phyloP scores from a whole-genome alignment of 2,113 vertebrate species.

The Excalfactoria chinensis region DNA sequence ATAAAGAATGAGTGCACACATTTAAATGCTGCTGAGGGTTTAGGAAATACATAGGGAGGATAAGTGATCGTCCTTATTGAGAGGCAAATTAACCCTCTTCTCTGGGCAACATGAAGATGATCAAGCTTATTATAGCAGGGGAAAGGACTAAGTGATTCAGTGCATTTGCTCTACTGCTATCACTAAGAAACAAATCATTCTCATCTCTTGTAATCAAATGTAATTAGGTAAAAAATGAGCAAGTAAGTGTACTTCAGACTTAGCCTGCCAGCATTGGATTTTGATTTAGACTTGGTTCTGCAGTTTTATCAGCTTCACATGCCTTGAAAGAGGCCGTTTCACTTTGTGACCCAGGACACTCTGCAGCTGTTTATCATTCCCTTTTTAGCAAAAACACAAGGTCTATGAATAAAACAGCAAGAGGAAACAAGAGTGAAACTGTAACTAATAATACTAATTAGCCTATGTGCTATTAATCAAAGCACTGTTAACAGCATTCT shows the following conservation, averaged over 20 bases:
- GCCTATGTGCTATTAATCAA: conserved; percentile 1
- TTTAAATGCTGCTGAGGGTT: background rate
- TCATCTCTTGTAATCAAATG: background rate
- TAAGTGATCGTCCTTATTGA: background rate
- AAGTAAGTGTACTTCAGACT: background rate
- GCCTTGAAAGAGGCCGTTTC: conserved; percentile 8
- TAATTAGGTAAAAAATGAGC: conserved; percentile 8
- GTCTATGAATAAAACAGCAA: background rate
- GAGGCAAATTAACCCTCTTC: background rate
- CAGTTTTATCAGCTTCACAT: background rate
- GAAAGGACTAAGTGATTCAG: background rate
- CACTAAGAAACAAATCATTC: background rate
- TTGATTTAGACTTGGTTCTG: conserved; percentile 1
- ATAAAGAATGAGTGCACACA: background rate
- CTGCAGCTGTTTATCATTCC: conserved; percentile 14
- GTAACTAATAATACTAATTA: background rate
- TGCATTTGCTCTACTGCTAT: background rate
- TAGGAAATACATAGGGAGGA: background rate
- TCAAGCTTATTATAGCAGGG: background rate
- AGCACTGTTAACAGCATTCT: background rate
- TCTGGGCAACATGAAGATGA: background rate
- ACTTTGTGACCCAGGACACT: background rate
- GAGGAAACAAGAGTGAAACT: background rate
- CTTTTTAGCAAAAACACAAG: conserved; percentile 5
- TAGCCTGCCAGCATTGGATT: background rate